Conservation (phyloP, 2,797 vertebrate species). For the Emydoidea blandingii region DNA sequence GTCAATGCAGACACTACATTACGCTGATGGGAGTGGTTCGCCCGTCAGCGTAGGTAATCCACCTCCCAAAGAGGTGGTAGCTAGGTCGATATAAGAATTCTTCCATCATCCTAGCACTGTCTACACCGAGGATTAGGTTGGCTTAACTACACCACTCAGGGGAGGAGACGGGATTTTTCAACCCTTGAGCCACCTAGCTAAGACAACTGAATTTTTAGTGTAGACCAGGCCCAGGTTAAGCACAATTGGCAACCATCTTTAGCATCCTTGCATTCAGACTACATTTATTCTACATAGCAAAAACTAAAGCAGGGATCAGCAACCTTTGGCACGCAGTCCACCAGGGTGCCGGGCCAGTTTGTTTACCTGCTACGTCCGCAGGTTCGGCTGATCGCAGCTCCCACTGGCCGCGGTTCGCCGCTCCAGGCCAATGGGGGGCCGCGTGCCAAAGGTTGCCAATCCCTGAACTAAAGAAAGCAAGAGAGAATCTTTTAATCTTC, state of each 20-base stretch:
- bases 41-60: not conserved
- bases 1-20: not conserved
- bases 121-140: not conserved
- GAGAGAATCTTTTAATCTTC: not conserved
- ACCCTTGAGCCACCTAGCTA: not conserved
- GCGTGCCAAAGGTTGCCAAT: no score
- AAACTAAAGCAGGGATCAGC: not conserved
- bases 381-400: no score
- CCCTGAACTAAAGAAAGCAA: not conserved
- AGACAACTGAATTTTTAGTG: not conserved
- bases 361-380: no score
- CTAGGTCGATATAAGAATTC: no score
- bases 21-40: not conserved
- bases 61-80: not conserved
- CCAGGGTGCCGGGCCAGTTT: no score
- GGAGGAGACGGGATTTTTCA: not conserved
- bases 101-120: not conserved
- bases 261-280: not conserved
- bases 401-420: no score
- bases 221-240: slow-evolving; percentile 51
- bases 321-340: no score
- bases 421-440: no score
- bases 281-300: rapidly evolving
- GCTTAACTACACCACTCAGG: not conserved
- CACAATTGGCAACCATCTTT: slow-evolving; percentile 55